phyloP scores from a whole-genome alignment of 2,888 invertebrate species.

The Cordilura impudica region DNA sequence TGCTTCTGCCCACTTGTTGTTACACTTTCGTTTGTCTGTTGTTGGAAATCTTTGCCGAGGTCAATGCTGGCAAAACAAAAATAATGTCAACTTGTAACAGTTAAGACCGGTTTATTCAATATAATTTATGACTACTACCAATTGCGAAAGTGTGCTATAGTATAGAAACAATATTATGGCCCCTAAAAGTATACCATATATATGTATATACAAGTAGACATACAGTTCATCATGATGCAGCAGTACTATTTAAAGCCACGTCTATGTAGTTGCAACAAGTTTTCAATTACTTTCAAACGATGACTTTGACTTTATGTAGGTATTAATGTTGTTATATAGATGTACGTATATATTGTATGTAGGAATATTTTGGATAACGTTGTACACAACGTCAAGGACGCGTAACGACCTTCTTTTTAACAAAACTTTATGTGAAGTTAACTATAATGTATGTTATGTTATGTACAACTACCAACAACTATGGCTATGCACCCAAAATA shows the following conservation, averaged over 20 bases:
- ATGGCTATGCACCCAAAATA: background rate
- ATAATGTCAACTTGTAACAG: background rate
- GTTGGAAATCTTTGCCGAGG: background rate
- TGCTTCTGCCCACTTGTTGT: background rate
- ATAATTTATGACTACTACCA: slow-evolving; percentile 15
- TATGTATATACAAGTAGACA: background rate
- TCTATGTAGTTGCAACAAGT: slow-evolving; percentile 6
- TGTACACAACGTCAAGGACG: slow-evolving; percentile 52
- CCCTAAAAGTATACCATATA: slow-evolving; percentile 25
- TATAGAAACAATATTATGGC: background rate
- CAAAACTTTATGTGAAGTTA: slow-evolving; percentile 32
- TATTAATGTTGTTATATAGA: no score
- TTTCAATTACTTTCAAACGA: slow-evolving; percentile 41
- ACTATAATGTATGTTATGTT: background rate
- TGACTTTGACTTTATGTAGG: background rate
- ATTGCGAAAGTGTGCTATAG: background rate
- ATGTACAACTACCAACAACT: background rate
- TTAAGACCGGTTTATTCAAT: background rate
- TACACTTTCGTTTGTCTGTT: background rate
- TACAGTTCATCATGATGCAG: background rate
- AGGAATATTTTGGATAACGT: background rate
- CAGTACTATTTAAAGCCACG: background rate
- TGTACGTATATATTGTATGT: background rate
- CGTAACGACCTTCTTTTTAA: slow-evolving; percentile 44
- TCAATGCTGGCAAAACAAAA: background rate